Conservation (phyloP, 2,797 vertebrate species). For the Aplochiton taeniatus region DNA sequence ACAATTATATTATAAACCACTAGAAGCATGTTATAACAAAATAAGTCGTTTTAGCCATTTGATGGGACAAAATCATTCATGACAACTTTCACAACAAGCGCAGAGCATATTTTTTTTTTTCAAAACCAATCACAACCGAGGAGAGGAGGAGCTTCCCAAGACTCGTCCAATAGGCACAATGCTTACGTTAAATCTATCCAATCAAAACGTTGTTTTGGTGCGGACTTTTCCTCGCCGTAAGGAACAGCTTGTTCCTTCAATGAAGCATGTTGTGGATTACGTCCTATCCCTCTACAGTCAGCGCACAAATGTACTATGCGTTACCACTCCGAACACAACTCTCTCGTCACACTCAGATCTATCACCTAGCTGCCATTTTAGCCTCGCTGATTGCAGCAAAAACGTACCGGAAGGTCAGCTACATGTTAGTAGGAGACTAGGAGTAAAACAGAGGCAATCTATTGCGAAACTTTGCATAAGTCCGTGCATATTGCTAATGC, state of each 20-base stretch:
- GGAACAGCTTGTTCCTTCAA: slow-evolving; percentile 48
- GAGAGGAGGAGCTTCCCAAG: slow-evolving; percentile 19
- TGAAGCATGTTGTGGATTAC: background rate
- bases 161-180: slow-evolving; percentile 36
- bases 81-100: background rate
- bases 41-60: background rate
- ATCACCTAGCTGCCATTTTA: background rate
- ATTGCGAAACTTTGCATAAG: background rate
- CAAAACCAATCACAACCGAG: slow-evolving; percentile 52
- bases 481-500: background rate
- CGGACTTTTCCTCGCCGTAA: slow-evolving; percentile 28
- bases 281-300: background rate
- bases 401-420: background rate
- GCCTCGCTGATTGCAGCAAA: background rate
- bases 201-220: slow-evolving; percentile 71
- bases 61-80: background rate
- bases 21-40: background rate
- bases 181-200: slow-evolving; percentile 37
- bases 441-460: background rate
- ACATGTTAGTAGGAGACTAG: background rate
- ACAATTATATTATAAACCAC: background rate
- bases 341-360: background rate
- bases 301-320: background rate
- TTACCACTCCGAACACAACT: slow-evolving; percentile 15
- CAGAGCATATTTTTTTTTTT: slow-evolving; percentile 31